Evolutionary conservation across 53 echinoderm and acorn worm genomes (phyloP).

Genomic region (Temnopleurus reevesii): DNA sequence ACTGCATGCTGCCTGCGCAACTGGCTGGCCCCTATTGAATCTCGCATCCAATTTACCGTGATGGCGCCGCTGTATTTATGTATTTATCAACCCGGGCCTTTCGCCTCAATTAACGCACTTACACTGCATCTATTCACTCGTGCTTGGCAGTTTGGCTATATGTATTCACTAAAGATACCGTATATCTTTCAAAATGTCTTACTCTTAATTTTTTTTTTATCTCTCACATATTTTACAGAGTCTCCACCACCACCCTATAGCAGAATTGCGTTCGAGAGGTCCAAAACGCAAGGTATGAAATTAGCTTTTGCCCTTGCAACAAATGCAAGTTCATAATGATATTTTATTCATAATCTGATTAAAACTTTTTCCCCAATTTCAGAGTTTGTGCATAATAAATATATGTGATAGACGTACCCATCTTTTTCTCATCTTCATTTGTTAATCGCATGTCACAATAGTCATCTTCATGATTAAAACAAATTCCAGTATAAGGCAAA

Average conservation of each 20-base stretch:
- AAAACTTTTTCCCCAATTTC: too few species aligned
- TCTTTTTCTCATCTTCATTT: too few species aligned
- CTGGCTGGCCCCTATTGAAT: conserved; percentile 75
- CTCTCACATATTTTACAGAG: conserved; percentile 66
- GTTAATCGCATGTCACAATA: too few species aligned
- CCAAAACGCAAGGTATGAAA: conserved; percentile 87
- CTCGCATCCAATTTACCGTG: conserved; percentile 76
- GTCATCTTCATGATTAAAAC: too few species aligned
- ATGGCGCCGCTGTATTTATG: conserved; percentile 96
- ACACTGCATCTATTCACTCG: conserved; percentile 64
- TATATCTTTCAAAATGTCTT: conserved; percentile 47
- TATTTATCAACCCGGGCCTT: conserved; percentile 75
- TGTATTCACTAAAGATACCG: conserved; percentile 4
- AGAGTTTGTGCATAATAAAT: too few species aligned
- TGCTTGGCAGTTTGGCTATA: conserved; percentile 48
- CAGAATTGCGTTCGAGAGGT: conserved; percentile 87
- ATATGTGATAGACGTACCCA: too few species aligned
- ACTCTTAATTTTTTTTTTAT: conserved; percentile 19
- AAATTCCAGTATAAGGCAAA: too few species aligned
- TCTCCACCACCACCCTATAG: conserved; percentile 99
- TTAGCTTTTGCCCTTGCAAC: too few species aligned
- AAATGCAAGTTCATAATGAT: too few species aligned
- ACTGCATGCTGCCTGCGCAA: conserved; percentile 54
- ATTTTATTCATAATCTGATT: too few species aligned
- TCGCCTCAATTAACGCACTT: conserved; percentile 86